phyloP scores from a whole-genome alignment of 2,888 invertebrate genomes.

The Erebia epiphron region DNA sequence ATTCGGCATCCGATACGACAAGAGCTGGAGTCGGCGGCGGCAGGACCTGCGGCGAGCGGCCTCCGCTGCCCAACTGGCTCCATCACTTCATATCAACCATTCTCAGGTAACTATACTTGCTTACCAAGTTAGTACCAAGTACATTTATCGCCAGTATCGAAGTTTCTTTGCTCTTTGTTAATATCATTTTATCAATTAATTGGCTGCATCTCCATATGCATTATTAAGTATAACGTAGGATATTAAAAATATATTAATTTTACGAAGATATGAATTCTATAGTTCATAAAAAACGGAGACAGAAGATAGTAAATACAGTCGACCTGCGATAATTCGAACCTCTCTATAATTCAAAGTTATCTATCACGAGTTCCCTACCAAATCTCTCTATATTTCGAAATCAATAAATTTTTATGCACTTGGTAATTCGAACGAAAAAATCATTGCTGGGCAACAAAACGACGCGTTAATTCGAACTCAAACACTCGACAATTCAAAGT shows the following conservation, averaged over 20 bases:
- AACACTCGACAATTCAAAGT: too few relatives aligned
- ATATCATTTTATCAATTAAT: neutral
- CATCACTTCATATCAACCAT: conserved; percentile 74
- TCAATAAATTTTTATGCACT: too few relatives aligned
- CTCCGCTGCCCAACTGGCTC: conserved; percentile 71
- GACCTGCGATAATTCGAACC: too few relatives aligned
- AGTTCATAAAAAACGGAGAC: neutral
- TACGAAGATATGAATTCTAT: neutral
- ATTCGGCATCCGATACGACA: conserved; percentile 85
- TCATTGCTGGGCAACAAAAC: too few relatives aligned
- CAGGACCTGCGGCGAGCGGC: conserved; percentile 71
- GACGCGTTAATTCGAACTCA: too few relatives aligned
- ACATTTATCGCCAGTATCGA: neutral
- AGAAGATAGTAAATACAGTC: neutral
- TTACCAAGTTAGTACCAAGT: too few relatives aligned
- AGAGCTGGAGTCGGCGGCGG: conserved; percentile 82
- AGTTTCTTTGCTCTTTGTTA: neutral
- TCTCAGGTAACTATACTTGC: conserved; percentile 56
- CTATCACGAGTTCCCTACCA: too few relatives aligned
- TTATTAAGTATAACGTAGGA: neutral
- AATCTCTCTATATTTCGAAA: too few relatives aligned
- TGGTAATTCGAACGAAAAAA: too few relatives aligned
- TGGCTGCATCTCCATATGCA: neutral
- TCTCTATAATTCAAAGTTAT: too few relatives aligned
- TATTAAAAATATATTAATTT: neutral